These are phyloP conservation scores for Ladona fulva DNA, from an alignment of 1,140 invertebrate genomes.

Conservation along the genomic window DNA sequence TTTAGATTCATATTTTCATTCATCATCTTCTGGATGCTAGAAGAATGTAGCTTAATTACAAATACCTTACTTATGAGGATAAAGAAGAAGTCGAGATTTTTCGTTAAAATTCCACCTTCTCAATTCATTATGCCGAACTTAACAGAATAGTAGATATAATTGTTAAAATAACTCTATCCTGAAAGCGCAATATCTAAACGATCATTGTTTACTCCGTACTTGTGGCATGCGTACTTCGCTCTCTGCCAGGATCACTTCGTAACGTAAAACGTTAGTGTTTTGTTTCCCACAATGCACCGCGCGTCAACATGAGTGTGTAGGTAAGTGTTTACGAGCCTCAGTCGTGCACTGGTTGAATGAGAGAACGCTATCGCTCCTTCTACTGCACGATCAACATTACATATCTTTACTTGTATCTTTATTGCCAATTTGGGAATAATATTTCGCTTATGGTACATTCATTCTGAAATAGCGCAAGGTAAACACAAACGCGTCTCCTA, in stretches of 20 bases:
- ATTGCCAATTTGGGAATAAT: conserved; percentile 11
- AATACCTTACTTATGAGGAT: no score
- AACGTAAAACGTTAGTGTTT: neutral
- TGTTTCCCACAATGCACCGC: conserved; percentile 27
- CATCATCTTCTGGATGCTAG: no score
- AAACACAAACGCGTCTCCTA: conserved; percentile 15
- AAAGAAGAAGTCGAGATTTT: no score
- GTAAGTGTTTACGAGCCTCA: conserved; percentile 28
- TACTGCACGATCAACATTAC: conserved; percentile 16
- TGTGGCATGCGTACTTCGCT: neutral
- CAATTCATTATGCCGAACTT: no score
- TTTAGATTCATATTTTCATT: no score
- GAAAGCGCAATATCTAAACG: no score
- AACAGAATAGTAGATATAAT: no score
- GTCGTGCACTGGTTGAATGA: conserved; percentile 25
- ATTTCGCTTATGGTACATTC: conserved; percentile 20
- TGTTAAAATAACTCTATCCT: no score
- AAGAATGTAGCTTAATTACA: no score
- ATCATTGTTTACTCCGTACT: no score
- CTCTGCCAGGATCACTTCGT: neutral
- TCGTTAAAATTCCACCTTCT: no score
- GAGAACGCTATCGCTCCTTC: conserved; percentile 21
- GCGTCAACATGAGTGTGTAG: conserved; percentile 27
- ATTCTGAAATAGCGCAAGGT: conserved; percentile 22
- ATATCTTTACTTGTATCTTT: conserved; percentile 12